These are phyloP conservation scores for Drosophila nigromelanica DNA, from an alignment of 1,140 invertebrate genomes.

Conservation along the genomic window DNA sequence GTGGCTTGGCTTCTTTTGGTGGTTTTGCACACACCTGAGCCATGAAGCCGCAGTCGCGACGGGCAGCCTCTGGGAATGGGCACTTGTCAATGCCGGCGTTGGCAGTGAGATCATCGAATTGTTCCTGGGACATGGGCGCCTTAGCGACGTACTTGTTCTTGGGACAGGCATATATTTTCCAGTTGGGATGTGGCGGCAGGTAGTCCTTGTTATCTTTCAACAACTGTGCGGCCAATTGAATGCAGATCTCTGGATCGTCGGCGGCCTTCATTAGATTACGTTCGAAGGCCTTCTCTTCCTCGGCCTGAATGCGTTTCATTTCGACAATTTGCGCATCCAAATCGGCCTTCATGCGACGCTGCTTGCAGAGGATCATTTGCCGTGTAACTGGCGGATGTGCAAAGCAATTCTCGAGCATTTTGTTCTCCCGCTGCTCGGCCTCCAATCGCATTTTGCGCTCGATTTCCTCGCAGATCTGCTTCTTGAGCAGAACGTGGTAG, in stretches of 20 bases:
- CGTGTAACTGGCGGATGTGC: constrained; percentile 60
- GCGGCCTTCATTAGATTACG: constrained; percentile 51
- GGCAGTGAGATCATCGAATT: constrained; percentile 22
- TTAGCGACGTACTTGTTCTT: constrained; percentile 45
- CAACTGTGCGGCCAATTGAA: constrained; percentile 54
- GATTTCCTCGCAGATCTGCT: constrained; percentile 69
- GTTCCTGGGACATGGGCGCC: constrained; percentile 22
- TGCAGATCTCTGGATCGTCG: constrained; percentile 62
- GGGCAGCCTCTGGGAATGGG: constrained; percentile 38
- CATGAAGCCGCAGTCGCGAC: constrained; percentile 46
- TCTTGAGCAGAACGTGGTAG: constrained; percentile 54
- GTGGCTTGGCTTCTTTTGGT: background rate
- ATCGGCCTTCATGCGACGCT: constrained; percentile 43
- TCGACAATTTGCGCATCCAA: constrained; percentile 67
- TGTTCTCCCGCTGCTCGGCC: constrained; percentile 60
- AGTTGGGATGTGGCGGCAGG: constrained; percentile 70
- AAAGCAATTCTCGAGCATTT: constrained; percentile 75
- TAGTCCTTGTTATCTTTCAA: constrained; percentile 56
- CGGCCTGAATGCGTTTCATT: constrained; percentile 65
- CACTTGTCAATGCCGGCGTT: constrained; percentile 39
- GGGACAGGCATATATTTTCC: constrained; percentile 65
- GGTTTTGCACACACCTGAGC: constrained; percentile 6
- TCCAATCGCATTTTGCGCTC: constrained; percentile 57
- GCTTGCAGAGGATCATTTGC: constrained; percentile 37
- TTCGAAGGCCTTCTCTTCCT: constrained; percentile 58